phyloP scores from a whole-genome alignment of 2,797 vertebrate species.

The Urocyon cinereoargenteus region DNA sequence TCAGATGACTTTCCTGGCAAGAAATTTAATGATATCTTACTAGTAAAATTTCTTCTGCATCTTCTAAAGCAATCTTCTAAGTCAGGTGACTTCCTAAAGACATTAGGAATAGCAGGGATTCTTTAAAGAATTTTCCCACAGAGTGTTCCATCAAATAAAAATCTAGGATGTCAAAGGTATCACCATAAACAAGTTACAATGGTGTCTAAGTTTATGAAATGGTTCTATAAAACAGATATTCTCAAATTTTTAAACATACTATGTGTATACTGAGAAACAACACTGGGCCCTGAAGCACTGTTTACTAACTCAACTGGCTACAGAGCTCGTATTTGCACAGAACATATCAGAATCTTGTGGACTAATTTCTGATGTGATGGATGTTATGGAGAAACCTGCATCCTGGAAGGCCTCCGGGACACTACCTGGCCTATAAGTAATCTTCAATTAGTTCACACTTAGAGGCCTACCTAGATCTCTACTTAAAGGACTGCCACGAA shows the following conservation, averaged over 20 bases:
- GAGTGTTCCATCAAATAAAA: neutral
- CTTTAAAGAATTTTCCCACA: neutral
- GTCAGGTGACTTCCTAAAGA: neutral
- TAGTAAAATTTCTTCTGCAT: constrained; percentile 21
- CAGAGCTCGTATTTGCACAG: neutral
- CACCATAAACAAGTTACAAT: neutral
- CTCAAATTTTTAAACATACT: neutral
- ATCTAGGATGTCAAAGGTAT: neutral
- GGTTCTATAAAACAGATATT: neutral
- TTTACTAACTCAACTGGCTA: neutral
- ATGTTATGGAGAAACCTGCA: neutral
- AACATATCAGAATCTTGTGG: constrained; percentile 14
- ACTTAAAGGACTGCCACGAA: neutral
- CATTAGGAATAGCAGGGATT: neutral
- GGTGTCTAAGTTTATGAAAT: neutral
- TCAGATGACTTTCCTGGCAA: constrained; percentile 1
- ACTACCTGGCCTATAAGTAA: neutral
- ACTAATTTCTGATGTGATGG: neutral
- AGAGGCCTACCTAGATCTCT: neutral
- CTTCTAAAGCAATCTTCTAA: constrained; percentile 32
- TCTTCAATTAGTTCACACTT: neutral
- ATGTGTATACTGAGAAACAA: neutral
- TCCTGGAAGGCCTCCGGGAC: neutral
- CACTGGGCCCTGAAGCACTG: neutral
- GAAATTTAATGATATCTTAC: neutral